Percentiles rank a stretch among this genome's conserved stretches.
phyloP scores from a whole-genome alignment of 2,888 invertebrate genomes.

The Diarsia brunnea region DNA sequence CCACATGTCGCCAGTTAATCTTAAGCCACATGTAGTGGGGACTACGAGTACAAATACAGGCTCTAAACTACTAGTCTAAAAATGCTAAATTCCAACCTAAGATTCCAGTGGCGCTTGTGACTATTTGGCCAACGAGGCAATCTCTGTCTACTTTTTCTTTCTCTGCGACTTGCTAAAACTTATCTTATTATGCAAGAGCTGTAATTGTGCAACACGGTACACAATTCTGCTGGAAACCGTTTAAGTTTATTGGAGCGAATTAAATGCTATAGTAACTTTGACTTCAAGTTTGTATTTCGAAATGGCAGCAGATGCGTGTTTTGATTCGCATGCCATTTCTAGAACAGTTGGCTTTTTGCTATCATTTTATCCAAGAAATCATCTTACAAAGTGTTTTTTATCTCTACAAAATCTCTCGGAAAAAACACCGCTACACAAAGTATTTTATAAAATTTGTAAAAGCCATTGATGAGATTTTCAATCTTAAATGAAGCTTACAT shows the following conservation, averaged over 20 bases:
- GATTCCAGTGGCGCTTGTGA: background rate
- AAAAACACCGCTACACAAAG: background rate
- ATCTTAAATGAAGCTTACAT: too few relatives aligned
- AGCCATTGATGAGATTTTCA: constrained; percentile 2
- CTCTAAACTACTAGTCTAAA: too few relatives aligned
- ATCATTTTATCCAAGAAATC: background rate
- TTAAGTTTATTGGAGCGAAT: constrained; percentile 55
- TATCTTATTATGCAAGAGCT: constrained; percentile 46
- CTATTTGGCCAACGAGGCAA: background rate
- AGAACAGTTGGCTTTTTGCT: background rate
- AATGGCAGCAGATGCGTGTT: constrained; percentile 37
- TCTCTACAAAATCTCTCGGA: too few relatives aligned
- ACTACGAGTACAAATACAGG: background rate
- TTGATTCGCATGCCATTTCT: background rate
- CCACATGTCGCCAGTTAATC: background rate
- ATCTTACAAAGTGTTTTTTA: too few relatives aligned
- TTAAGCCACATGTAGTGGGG: background rate
- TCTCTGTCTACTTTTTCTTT: background rate
- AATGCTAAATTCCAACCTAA: background rate
- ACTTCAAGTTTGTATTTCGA: constrained; percentile 46
- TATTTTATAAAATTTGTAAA: background rate
- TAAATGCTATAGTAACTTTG: constrained; percentile 46
- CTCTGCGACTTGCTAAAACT: constrained; percentile 34
- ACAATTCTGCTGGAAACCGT: constrained; percentile 56
- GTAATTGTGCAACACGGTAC: constrained; percentile 49